Evolutionary conservation across 2,797 vertebrate species (phyloP), one percentile per base, ranked within the genome.

Genomic region (Notamacropus eugenii): DNA sequence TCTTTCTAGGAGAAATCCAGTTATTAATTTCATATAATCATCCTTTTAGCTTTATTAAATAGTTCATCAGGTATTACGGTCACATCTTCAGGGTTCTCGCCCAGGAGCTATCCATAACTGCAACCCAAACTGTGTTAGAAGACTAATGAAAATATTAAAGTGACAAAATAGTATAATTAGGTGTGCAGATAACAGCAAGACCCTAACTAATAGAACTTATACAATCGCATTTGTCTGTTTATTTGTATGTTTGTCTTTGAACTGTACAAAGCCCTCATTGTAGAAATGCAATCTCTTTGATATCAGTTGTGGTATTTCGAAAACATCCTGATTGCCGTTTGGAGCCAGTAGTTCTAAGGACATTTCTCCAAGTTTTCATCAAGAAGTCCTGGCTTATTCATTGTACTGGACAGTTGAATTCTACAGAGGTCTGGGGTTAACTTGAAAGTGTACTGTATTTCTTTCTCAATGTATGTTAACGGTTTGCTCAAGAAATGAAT

Each of bases 1-100:
- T 98, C n/a, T 92, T 97, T 98, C 96, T 91, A 12, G 98, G 96
- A 97, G 96, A 97, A 95, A 98, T 95, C 27, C 62, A 97, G 28
- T 92, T 96, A 97, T 97, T 97, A 97, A 96, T 98, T 98, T 98
- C 97, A 97, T 98, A 74, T 94, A 98, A 97, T 90, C 95, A 97
- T 97, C 92, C 96, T 97, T 97, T 97, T 94, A 98, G 95, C 54
- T 92, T 97, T 96, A 97, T 95, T 98, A 97, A 98, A 96, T 92
- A 97, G 92, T 93, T 58, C 95, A 13, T 93, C 90, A 46, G 93
- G 96, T 95, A 94, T 74, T 95, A 57, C 92, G 93, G 90, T 97
- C 95, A 96, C 94, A 96, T 95, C 96, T 97, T 12, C 58, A 95
- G 19, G 27, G 82, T 97, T 97, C 96, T 97, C 91, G 95, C 97